Evolutionary conservation across 2,888 invertebrate genomes (phyloP).

Genomic region (Loripinus fragilis): DNA sequence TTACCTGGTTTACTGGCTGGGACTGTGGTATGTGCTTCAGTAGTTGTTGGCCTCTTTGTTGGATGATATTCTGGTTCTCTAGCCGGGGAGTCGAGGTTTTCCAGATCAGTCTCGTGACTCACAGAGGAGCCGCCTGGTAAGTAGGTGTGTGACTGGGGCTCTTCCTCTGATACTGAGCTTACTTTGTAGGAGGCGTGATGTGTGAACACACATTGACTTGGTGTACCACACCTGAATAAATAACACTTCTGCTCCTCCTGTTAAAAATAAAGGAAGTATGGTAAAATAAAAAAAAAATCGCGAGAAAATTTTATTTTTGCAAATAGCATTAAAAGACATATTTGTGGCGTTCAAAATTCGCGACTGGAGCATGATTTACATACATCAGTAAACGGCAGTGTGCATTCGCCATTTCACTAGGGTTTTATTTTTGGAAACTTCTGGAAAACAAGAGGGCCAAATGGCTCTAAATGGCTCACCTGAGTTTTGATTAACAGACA

Average conservation of each 20-base stretch:
- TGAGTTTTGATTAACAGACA: too few relatives aligned
- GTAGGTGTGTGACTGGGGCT: conserved; percentile 40
- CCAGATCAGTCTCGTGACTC: conserved; percentile 62
- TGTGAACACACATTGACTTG: conserved; percentile 69
- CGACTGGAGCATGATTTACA: too few relatives aligned
- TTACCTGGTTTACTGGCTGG: neutral
- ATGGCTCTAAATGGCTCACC: too few relatives aligned
- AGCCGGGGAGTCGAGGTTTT: conserved; percentile 44
- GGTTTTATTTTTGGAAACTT: neutral
- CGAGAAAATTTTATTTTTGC: too few relatives aligned
- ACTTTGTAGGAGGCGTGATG: conserved; percentile 69
- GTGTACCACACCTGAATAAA: conserved; percentile 73
- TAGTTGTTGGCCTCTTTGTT: conserved; percentile 21
- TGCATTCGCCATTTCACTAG: too few relatives aligned
- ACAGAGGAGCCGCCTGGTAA: conserved; percentile 42
- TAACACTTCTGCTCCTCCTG: conserved; percentile 76
- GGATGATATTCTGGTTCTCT: neutral
- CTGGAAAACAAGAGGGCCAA: too few relatives aligned
- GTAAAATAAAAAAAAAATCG: too few relatives aligned
- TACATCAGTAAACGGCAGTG: too few relatives aligned
- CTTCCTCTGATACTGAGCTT: conserved; percentile 46
- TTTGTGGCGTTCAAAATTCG: too few relatives aligned
- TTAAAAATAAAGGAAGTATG: too few relatives aligned
- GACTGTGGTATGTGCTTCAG: neutral
- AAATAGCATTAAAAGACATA: too few relatives aligned